Conservation (phyloP, 2,113 vertebrate genomes). For the Monarcha castaneiventris region DNA sequence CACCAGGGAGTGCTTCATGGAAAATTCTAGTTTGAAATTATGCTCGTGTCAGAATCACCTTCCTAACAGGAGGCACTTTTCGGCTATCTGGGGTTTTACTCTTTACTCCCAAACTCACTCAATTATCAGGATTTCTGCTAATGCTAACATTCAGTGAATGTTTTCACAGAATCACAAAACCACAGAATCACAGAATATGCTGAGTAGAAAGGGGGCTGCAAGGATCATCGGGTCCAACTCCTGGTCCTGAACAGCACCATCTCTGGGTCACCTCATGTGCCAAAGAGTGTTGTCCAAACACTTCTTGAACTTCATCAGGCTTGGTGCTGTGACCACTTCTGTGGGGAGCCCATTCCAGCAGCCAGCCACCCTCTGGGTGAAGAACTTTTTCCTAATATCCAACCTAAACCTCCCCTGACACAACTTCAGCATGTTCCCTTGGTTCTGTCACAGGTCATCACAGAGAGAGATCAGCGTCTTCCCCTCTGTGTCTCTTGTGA, state of each 20-base stretch:
- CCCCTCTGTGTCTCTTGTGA: not conserved
- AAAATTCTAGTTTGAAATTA: not conserved
- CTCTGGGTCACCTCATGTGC: not conserved
- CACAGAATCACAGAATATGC: not conserved
- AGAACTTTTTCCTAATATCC: not conserved
- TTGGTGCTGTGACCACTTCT: not conserved
- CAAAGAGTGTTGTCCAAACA: not conserved
- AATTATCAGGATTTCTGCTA: not conserved
- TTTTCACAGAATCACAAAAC: not conserved
- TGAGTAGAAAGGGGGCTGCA: not conserved
- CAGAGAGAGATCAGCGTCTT: not conserved
- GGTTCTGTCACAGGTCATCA: not conserved
- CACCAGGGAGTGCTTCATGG: not conserved
- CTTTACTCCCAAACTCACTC: not conserved
- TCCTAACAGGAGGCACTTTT: not conserved
- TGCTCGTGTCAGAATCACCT: not conserved
- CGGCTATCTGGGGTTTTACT: not conserved
- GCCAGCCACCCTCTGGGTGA: not conserved
- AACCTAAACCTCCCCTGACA: not conserved
- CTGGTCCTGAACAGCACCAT: not conserved
- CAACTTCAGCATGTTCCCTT: not conserved
- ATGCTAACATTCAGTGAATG: not conserved
- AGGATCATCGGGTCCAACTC: accelerated
- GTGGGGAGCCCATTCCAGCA: not conserved
- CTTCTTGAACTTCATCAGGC: not conserved